Evolutionary conservation across 2,888 invertebrate genomes (phyloP), one percentile per base, ranked within the genome.

Genomic region (Pteria penguin): DNA sequence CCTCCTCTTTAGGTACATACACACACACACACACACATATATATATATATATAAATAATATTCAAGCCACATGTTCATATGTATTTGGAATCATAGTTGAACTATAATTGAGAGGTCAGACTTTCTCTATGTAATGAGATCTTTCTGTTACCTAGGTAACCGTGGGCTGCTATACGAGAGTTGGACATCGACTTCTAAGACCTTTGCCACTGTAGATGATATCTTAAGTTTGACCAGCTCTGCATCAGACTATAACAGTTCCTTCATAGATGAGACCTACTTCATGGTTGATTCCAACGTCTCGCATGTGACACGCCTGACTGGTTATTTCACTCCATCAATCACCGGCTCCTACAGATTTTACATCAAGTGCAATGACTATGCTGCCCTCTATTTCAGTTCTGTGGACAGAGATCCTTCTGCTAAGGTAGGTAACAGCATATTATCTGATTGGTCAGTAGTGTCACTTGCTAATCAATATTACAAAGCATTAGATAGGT

Each of bases 311-410:
- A 76, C 76, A 8, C 79, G 79, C 55, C 80, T 84, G 77, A 80
- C 78, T 2, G 84, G 82, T 5, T 84, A 79, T 33, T 88, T 88
- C 67, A 65, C 83, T 18, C 86, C 88, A 0, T 84, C 85, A 18
- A 76, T 79, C 26, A 66, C 75, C 45, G 84, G 84, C 60, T 62
- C 79, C 0, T 89, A 87, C 75, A 71, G 78, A 75, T 87, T 88
- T 67, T 76, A 77, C 54, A 61, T 84, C 29, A 79, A 75, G 61
- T 82, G 83, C 4, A 83, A 86, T 75, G 86, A 87, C 61, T 73
- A 72, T 4, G 86, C 84, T 4, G 74, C 77, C n/a, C 75, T 90
- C 0, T 87, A 77, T 63, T 70, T 86, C 45, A 82, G 82, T 61
- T 54, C 73, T 1, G 63, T 52, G 62, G 79, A 74, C 18, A 62